Conservation (phyloP, 2,888 invertebrate genomes). For the Xylota sylvarum region DNA sequence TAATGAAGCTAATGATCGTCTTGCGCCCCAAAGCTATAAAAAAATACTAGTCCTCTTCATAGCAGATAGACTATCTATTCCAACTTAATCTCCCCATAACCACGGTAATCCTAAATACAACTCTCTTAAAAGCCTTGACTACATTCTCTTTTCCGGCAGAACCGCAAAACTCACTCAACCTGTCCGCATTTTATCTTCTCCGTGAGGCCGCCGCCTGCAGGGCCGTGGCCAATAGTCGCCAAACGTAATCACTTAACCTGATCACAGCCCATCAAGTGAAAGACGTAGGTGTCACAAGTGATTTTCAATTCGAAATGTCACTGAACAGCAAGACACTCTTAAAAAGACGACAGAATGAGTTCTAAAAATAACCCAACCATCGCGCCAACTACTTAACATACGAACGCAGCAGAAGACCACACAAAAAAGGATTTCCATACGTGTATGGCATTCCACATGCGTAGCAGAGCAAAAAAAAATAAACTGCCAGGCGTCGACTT, state of each 20-base stretch:
- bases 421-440: constrained; percentile 32
- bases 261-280: constrained; percentile 13
- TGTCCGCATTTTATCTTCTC: constrained; percentile 12
- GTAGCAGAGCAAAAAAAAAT: constrained; percentile 51
- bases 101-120: background rate
- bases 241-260: constrained; percentile 35
- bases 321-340: background rate
- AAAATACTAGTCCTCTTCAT: background rate
- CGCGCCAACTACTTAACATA: constrained; percentile 50
- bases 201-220: background rate
- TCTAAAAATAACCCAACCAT: constrained; percentile 59
- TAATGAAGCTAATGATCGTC: background rate
- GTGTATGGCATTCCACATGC: constrained; percentile 53
- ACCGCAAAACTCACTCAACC: background rate
- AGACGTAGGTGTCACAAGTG: constrained; percentile 33
- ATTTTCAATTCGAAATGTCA: constrained; percentile 28
- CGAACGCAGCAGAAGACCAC: constrained; percentile 13
- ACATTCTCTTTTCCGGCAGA: background rate
- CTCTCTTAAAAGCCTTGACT: background rate
- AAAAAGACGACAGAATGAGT: background rate
- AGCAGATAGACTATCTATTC: background rate
- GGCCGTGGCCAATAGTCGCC: constrained; percentile 1
- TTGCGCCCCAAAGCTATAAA: background rate
- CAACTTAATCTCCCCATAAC: background rate
- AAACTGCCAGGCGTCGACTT: constrained; percentile 65